A percentile compares a stretch with the other conserved stretches of the same genome.
These are phyloP conservation scores for Ennomos fuscantarius DNA, from an alignment of 2,888 invertebrate species.

Conservation along the genomic window DNA sequence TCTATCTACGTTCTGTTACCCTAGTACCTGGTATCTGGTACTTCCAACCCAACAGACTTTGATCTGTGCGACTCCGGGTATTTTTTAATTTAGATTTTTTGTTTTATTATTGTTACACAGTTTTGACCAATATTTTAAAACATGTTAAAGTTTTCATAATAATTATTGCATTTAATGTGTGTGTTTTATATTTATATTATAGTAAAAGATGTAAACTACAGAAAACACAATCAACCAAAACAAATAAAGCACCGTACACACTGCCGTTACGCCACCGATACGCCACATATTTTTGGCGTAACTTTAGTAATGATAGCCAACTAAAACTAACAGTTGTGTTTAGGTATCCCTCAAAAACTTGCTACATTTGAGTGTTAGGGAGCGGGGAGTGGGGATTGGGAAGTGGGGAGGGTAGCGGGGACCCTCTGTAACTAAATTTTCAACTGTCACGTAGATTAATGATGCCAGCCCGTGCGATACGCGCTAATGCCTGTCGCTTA, in stretches of 20 bases:
- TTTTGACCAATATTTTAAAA: too few relatives aligned
- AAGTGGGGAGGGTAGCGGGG: slow-evolving; percentile 52
- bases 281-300: slow-evolving; percentile 29
- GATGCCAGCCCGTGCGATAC: slow-evolving; percentile 84
- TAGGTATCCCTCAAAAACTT: slow-evolving; percentile 71
- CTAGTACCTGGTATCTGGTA: slow-evolving; percentile 55
- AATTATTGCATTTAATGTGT: too few relatives aligned
- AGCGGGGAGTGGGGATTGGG: slow-evolving; percentile 44
- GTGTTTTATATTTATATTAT: too few relatives aligned
- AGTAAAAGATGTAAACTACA: neutral
- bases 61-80: too few relatives aligned
- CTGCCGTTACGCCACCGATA: slow-evolving; percentile 5
- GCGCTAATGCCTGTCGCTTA: slow-evolving; percentile 78
- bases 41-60: too few relatives aligned
- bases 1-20: slow-evolving; percentile 51
- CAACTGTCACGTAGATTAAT: slow-evolving; percentile 86
- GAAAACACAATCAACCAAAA: slow-evolving; percentile 2
- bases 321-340: slow-evolving; percentile 36
- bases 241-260: slow-evolving; percentile 10
- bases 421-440: slow-evolving; percentile 86
- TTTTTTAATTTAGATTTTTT: too few relatives aligned
- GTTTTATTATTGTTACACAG: too few relatives aligned
- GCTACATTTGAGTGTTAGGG: slow-evolving; percentile 52
- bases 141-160: too few relatives aligned
- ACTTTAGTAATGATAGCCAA: slow-evolving; percentile 37